Evolutionary conservation across 2,797 vertebrate species (phyloP).

Genomic region (Liparis tanakae): DNA sequence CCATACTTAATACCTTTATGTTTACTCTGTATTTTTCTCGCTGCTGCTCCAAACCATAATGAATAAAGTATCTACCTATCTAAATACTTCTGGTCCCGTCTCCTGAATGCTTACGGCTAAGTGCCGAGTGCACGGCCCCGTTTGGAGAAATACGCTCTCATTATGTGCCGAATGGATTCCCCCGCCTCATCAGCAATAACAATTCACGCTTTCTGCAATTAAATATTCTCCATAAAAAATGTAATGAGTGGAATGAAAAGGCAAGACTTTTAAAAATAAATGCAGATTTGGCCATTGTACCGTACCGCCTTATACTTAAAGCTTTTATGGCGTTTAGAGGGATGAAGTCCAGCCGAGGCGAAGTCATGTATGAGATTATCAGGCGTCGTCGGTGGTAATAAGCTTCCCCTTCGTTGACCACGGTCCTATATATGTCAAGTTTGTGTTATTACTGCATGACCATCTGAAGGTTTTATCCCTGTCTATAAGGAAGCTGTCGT

Average conservation of each 20-base stretch:
- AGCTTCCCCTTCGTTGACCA: slow-evolving; percentile 46
- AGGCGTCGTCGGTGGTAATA: slow-evolving; percentile 30
- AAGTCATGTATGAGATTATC: slow-evolving; percentile 62
- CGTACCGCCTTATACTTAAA: slow-evolving; percentile 31
- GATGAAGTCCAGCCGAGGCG: slow-evolving; percentile 36
- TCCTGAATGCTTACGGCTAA: slow-evolving; percentile 58
- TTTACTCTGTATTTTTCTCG: too few species aligned
- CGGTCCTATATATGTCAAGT: slow-evolving; percentile 15
- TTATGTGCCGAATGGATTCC: slow-evolving; percentile 55
- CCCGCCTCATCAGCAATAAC: slow-evolving; percentile 38
- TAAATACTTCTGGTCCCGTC: slow-evolving; percentile 50
- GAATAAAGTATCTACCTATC: neutral
- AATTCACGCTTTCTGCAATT: slow-evolving; percentile 40
- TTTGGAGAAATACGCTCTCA: slow-evolving; percentile 55
- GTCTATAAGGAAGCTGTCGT: slow-evolving; percentile 44
- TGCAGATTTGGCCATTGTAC: neutral
- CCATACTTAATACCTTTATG: too few species aligned
- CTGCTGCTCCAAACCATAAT: too few species aligned
- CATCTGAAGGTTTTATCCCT: slow-evolving; percentile 51
- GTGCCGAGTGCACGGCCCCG: slow-evolving; percentile 48
- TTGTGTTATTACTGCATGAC: slow-evolving; percentile 32
- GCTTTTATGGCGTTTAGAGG: slow-evolving; percentile 41
- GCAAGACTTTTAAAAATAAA: slow-evolving; percentile 35
- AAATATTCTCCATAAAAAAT: slow-evolving; percentile 49
- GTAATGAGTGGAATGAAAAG: slow-evolving; percentile 34